A percentile compares a stretch with the other conserved stretches of the same genome.
Evolutionary conservation across 1,140 invertebrate species (phyloP).

Genomic region (Pectinophora gossypiella): DNA sequence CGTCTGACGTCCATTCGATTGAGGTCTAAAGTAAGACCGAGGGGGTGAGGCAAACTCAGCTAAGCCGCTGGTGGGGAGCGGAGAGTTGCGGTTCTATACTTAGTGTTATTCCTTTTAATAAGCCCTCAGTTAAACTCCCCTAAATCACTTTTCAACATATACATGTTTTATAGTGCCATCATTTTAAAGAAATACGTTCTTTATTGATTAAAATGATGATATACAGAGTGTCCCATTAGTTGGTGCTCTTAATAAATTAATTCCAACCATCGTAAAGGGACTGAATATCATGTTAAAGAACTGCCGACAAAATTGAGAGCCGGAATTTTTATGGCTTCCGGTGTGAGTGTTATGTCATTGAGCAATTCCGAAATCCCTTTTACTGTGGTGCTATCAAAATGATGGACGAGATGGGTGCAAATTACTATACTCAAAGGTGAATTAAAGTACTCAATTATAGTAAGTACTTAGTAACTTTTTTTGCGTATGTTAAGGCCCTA

Average conservation of each 20-base stretch:
- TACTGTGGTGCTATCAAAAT: neutral
- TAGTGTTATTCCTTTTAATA: no score
- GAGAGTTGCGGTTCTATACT: no score
- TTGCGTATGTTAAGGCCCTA: no score
- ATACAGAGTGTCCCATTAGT: constrained; percentile 18
- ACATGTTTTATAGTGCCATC: neutral
- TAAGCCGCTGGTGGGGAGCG: no score
- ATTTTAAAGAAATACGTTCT: constrained; percentile 10
- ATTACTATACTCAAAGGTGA: no score
- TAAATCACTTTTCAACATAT: neutral
- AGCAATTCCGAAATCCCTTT: neutral
- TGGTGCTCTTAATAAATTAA: constrained; percentile 37
- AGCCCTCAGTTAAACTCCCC: no score
- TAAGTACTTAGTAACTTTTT: no score
- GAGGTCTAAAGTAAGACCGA: no score
- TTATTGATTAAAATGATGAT: constrained; percentile 22
- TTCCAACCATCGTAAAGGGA: constrained; percentile 16
- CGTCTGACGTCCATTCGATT: no score
- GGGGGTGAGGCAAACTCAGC: no score
- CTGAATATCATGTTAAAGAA: constrained; percentile 20
- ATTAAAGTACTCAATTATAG: no score
- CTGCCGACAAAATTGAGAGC: constrained; percentile 28
- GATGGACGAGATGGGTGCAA: no score
- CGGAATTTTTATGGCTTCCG: constrained; percentile 35
- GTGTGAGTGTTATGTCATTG: neutral